Conservation (phyloP, 2,113 vertebrate genomes). For the Neodon shergylaensis region DNA sequence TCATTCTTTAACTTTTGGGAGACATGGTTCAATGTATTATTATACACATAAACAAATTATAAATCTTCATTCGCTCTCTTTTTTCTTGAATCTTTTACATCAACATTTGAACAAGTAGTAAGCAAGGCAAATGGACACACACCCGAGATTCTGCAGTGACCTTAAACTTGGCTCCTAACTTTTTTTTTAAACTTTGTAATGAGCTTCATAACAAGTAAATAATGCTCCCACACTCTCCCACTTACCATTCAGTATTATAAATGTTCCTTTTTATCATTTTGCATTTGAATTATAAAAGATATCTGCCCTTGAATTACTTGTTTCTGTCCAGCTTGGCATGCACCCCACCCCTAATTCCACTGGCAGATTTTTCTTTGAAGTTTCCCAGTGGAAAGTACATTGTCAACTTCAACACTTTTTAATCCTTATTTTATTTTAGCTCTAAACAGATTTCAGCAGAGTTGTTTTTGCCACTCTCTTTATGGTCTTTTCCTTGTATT, state of each 20-base stretch:
- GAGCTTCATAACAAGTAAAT: not conserved
- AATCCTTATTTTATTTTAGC: not conserved
- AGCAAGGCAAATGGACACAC: not conserved
- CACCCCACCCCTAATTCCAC: not conserved
- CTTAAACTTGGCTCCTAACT: not conserved
- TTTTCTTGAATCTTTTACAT: not conserved
- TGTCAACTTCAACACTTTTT: not conserved
- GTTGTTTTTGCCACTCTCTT: not conserved
- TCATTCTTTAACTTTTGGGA: not conserved
- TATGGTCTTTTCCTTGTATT: not conserved
- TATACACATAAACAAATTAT: not conserved
- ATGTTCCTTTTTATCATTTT: not conserved
- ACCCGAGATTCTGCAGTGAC: not conserved
- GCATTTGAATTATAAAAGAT: not conserved
- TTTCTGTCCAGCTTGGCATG: not conserved
- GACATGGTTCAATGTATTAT: not conserved
- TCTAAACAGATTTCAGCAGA: not conserved
- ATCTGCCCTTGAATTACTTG: not conserved
- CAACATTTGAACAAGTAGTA: not conserved
- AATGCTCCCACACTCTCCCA: not conserved
- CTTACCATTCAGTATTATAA: not conserved
- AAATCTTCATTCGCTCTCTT: not conserved
- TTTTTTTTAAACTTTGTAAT: too few species aligned
- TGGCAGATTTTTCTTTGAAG: not conserved
- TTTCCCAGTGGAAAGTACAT: not conserved